Conservation (phyloP, 2,797 vertebrate species). For the Mus minutoides region DNA sequence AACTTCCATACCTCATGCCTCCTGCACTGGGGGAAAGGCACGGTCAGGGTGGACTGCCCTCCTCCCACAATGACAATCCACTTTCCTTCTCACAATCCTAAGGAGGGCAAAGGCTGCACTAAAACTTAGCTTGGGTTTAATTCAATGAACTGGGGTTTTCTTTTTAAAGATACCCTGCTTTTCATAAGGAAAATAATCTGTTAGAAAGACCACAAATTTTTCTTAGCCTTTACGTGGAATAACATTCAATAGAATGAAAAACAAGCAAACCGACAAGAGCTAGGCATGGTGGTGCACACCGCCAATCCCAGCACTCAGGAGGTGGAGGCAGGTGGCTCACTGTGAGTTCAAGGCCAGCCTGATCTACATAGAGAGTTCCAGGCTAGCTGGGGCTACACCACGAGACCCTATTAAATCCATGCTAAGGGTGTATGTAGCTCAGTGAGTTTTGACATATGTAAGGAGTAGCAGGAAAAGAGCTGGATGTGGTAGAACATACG, state of each 20-base stretch:
- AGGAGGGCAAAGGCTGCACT: background rate
- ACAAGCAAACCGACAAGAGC: background rate
- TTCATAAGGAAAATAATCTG: background rate
- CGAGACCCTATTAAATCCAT: background rate
- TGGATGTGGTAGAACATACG: background rate
- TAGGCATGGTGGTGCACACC: no score
- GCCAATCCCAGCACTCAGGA: background rate
- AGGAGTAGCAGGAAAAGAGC: background rate
- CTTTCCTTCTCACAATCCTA: background rate
- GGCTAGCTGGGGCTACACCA: background rate
- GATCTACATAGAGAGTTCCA: background rate
- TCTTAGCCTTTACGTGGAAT: background rate
- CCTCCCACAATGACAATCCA: background rate
- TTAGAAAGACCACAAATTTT: background rate
- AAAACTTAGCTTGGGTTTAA: slow-evolving; percentile 11
- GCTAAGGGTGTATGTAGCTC: background rate
- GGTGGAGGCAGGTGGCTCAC: background rate
- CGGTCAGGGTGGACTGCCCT: background rate
- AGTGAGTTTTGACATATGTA: slow-evolving; percentile 15
- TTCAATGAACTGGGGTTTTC: background rate
- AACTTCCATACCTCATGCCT: background rate
- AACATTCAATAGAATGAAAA: slow-evolving; percentile 24
- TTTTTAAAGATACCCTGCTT: background rate
- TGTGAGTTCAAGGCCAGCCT: background rate
- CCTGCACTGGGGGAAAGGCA: background rate